Percentiles rank a stretch among this genome's conserved stretches.
phyloP scores from a whole-genome alignment of 2,113 vertebrate species.

The Synchiropus splendidus region DNA sequence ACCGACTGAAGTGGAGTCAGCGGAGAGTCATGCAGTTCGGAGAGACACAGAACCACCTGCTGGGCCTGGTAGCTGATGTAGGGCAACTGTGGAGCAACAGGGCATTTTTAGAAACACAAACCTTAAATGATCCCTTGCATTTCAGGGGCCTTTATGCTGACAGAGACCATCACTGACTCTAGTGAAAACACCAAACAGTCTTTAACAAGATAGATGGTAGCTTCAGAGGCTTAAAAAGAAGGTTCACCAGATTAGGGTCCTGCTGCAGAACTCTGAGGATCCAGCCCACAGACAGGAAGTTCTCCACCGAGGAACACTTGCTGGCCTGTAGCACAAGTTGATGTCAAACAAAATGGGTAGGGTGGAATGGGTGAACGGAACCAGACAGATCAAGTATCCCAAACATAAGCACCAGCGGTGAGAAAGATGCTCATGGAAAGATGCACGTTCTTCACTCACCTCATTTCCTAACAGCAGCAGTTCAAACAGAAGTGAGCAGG shows the following conservation, averaged over 20 bases:
- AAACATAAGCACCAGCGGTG: too few species aligned
- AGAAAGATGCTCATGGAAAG: neutral
- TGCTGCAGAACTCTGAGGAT: constrained; percentile 55
- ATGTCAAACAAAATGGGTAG: too few species aligned
- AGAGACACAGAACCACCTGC: constrained; percentile 56
- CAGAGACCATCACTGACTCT: too few species aligned
- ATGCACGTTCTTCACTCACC: constrained; percentile 31
- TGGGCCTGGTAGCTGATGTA: constrained; percentile 64
- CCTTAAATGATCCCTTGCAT: too few species aligned
- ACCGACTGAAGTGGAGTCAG: constrained; percentile 59
- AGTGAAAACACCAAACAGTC: too few species aligned
- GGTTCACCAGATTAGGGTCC: constrained; percentile 57
- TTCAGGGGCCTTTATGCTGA: too few species aligned
- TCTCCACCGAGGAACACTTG: constrained; percentile 32
- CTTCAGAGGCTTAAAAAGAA: neutral
- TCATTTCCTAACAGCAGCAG: constrained; percentile 58
- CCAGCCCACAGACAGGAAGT: constrained; percentile 59
- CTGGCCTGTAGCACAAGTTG: constrained; percentile 51
- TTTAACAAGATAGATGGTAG: neutral
- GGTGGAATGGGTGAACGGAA: too few species aligned
- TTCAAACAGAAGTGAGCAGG: constrained; percentile 61
- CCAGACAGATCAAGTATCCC: too few species aligned
- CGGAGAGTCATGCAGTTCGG: constrained; percentile 14
- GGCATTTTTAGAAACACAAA: too few species aligned
- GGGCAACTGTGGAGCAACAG: constrained; percentile 13